Base-by-base conservation (phyloP, 2,797 vertebrate species). In the Clarias platycephalus region DNA sequence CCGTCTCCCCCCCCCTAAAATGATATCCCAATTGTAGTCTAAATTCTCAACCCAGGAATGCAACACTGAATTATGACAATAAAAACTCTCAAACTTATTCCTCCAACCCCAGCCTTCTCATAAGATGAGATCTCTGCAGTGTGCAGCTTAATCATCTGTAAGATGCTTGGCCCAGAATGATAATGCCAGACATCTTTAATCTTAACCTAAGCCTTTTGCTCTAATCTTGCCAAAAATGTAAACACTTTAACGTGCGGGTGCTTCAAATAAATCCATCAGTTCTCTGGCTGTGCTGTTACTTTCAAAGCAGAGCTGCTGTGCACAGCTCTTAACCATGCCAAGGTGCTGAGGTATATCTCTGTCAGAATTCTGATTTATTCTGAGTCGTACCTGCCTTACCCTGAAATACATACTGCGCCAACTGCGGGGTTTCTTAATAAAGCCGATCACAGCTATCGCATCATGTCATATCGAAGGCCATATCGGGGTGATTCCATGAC, bases 351-450 rank as follows among this genome's bases (percentile, higher is more conserved):
- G 67, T 24, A 62, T 79, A 70, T 62, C 75, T 75, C 60, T 80
- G 79, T 76, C 79, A 85, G 58, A 85, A 75, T 40, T 81, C 70
- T 75, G 84, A 81, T 81, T 78, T 84, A 84, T 79, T 70, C 70
- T n/a, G 53, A 63, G 37, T 68, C 57, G 31, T 66, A 85, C 40
- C 55, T 63, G 44, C 58, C 26, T 53, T 66, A 31, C n/a, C 55
- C 57, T 55, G 67, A 72, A 80, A 63, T 71, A 63, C 77, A 80
- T 64, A 84, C 26, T 66, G 78, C 44, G 75, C 44, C 64, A 79
- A 20, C 60, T 16, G 28, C 22, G 3, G 57, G 18, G 20, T 37
- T 74, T 66, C 79, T 81, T 28, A 75, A 81, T 64, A 66, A 85
- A 75, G 67, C 67, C 28, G 44, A 74, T 49, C 49, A 72, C n/a